phyloP scores from a whole-genome alignment of 2,113 vertebrate species.

The Chionis minor region DNA sequence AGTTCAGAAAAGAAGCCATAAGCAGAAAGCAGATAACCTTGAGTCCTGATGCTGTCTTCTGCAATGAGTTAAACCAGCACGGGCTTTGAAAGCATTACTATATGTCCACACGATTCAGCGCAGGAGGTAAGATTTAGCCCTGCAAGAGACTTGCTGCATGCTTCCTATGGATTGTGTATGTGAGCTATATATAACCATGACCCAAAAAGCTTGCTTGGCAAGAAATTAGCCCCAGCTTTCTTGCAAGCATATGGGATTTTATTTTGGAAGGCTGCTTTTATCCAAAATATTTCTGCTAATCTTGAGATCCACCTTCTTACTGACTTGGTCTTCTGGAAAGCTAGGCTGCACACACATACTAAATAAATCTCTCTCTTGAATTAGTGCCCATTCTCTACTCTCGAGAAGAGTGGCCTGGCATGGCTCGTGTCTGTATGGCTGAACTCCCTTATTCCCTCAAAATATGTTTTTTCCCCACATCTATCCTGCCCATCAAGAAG shows the following conservation, averaged over 20 bases:
- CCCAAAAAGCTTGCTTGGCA: neutral
- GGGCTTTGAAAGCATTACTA: neutral
- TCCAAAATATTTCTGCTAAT: neutral
- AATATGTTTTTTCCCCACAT: neutral
- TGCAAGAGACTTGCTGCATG: neutral
- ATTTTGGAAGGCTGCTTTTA: neutral
- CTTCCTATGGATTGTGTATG: neutral
- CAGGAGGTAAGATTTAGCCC: neutral
- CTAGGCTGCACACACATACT: neutral
- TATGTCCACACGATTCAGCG: rapidly evolving
- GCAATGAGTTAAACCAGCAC: neutral
- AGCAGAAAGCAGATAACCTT: neutral
- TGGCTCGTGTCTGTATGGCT: neutral
- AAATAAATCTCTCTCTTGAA: neutral
- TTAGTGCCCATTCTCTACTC: neutral
- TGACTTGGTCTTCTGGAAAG: neutral
- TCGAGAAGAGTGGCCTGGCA: neutral
- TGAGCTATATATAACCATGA: neutral
- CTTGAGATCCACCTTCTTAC: neutral
- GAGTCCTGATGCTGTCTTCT: neutral
- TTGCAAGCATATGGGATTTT: neutral
- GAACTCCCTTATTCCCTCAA: neutral
- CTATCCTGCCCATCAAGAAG: neutral
- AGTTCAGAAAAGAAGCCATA: neutral
- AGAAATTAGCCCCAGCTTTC: neutral